Evolutionary conservation across 2,888 invertebrate genomes (phyloP).

Genomic region (Diadegma fenestrale): DNA sequence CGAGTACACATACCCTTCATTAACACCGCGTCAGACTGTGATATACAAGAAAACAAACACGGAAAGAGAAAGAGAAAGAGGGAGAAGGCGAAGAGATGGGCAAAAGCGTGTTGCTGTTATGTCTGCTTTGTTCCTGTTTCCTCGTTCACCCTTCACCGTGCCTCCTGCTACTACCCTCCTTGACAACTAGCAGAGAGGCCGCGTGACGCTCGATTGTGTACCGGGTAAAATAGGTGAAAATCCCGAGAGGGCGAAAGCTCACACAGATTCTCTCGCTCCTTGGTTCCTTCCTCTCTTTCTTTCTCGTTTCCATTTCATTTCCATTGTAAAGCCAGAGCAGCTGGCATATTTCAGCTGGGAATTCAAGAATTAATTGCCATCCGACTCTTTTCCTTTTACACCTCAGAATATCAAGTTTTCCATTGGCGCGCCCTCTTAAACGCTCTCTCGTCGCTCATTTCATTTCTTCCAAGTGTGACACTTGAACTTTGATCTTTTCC

Average conservation of each 20-base stretch:
- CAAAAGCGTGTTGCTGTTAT: slow-evolving; percentile 44
- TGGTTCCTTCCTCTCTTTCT: slow-evolving; percentile 9
- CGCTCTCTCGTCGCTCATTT: slow-evolving; percentile 14
- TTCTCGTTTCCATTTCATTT: slow-evolving; percentile 10
- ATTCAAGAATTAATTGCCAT: slow-evolving; percentile 63
- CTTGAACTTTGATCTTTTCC: background rate
- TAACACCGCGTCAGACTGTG: slow-evolving; percentile 77
- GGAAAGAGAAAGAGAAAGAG: slow-evolving; percentile 60
- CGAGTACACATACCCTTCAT: slow-evolving; percentile 80
- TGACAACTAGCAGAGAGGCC: slow-evolving; percentile 12
- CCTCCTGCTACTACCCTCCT: slow-evolving; percentile 21
- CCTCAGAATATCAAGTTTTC: slow-evolving; percentile 39
- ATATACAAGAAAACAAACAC: slow-evolving; percentile 76
- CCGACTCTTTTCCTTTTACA: slow-evolving; percentile 48
- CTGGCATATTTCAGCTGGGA: slow-evolving; percentile 49
- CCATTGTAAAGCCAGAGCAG: slow-evolving; percentile 29
- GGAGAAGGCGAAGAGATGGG: slow-evolving; percentile 36
- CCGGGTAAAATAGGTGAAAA: slow-evolving; percentile 55
- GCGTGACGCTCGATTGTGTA: slow-evolving; percentile 61
- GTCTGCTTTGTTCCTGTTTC: slow-evolving; percentile 59
- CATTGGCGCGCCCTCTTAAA: slow-evolving; percentile 19
- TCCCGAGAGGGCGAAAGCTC: slow-evolving; percentile 63
- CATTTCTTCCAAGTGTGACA: background rate
- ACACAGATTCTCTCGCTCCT: slow-evolving; percentile 66
- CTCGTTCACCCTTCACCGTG: background rate